Evolutionary conservation across 2,888 invertebrate species (phyloP).

Genomic region (Ramazzottius varieornatus): DNA sequence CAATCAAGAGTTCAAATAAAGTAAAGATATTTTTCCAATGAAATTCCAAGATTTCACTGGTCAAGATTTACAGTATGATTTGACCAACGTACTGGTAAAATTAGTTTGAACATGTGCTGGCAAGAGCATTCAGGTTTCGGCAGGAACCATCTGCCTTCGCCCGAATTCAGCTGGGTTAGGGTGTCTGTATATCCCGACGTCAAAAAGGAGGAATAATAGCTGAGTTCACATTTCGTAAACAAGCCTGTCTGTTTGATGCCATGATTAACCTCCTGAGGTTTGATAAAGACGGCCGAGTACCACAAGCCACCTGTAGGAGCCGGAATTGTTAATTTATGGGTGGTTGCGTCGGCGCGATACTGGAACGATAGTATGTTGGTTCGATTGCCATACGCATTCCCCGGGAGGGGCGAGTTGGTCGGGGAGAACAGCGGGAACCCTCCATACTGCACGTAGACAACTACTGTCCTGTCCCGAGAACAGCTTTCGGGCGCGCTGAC

Average conservation of each 20-base stretch:
- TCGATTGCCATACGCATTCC: not conserved
- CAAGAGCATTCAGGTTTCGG: too few species aligned
- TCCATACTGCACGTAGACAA: not conserved
- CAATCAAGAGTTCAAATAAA: too few species aligned
- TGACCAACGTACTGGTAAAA: too few species aligned
- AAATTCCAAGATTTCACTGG: too few species aligned
- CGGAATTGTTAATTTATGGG: not conserved
- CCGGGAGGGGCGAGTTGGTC: not conserved
- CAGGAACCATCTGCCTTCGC: too few species aligned
- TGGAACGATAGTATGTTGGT: not conserved
- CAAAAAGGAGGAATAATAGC: not conserved
- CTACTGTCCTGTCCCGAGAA: not conserved
- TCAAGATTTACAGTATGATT: too few species aligned
- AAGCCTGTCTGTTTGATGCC: not conserved
- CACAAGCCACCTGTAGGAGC: not conserved
- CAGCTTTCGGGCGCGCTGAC: not conserved
- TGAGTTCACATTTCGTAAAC: not conserved
- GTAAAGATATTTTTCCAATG: too few species aligned
- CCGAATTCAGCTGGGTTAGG: not conserved
- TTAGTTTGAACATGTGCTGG: too few species aligned
- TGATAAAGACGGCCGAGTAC: not conserved
- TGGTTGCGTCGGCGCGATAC: not conserved
- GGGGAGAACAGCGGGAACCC: not conserved
- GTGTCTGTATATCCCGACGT: not conserved
- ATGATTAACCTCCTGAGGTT: not conserved